phyloP scores from a whole-genome alignment of 2,113 vertebrate species.

The Hylia prasina region DNA sequence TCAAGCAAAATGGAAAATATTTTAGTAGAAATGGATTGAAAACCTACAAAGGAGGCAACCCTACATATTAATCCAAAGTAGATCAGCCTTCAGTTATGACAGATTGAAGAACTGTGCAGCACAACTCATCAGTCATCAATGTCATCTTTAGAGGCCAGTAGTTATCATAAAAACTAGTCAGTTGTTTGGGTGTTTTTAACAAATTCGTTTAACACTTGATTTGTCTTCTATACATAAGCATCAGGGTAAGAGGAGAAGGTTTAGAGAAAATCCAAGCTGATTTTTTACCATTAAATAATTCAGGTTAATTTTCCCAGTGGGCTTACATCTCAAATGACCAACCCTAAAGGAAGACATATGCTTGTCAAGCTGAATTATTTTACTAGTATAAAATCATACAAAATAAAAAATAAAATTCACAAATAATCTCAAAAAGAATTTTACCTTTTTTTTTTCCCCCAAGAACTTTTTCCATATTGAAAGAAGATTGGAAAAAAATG shows the following conservation, averaged over 20 bases:
- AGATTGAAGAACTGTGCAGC: not conserved
- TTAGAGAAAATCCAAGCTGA: not conserved
- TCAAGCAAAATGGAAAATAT: not conserved
- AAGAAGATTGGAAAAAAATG: not conserved
- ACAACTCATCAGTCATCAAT: not conserved
- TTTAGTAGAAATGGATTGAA: not conserved
- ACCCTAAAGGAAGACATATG: not conserved
- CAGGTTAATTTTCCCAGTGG: not conserved
- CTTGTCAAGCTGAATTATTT: not conserved
- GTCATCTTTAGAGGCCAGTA: not conserved
- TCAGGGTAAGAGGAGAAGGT: not conserved
- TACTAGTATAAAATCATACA: not conserved
- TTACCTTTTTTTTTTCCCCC: not conserved
- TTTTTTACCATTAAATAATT: not conserved
- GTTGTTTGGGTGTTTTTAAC: not conserved
- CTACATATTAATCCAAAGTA: not conserved
- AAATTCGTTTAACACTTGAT: not conserved
- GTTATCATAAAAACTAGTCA: not conserved
- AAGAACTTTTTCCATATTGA: not conserved
- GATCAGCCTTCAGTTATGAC: not conserved
- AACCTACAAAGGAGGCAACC: not conserved
- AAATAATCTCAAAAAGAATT: not conserved
- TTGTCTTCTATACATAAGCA: not conserved
- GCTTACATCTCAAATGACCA: not conserved
- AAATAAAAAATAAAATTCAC: not conserved